Evolutionary conservation across 2,888 invertebrate genomes (phyloP).

Genomic region (Merodon equestris): DNA sequence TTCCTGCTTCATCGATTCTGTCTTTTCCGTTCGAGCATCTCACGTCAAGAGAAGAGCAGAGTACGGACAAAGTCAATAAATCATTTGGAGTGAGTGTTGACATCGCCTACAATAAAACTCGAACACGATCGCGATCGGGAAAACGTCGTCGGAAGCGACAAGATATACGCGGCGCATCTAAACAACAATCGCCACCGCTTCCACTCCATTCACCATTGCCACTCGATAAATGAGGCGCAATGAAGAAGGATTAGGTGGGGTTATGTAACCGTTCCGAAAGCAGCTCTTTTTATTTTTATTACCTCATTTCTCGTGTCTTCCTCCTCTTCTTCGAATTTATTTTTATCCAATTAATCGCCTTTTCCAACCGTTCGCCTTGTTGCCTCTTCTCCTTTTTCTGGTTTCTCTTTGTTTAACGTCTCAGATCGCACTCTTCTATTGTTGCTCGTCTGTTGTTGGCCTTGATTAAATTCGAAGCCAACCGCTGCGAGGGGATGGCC

Average conservation of each 20-base stretch:
- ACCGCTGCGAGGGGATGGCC: neutral
- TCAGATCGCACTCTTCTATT: too few species aligned
- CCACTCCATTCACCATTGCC: constrained; percentile 27
- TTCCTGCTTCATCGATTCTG: too few species aligned
- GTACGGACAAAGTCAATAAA: constrained; percentile 39
- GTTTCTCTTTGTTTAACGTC: too few species aligned
- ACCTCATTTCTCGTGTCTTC: constrained; percentile 48
- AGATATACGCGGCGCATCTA: too few species aligned
- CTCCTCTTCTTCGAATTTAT: constrained; percentile 24
- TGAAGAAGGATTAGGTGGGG: constrained; percentile 45
- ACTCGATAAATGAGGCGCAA: constrained; percentile 56
- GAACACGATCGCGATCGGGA: constrained; percentile 45
- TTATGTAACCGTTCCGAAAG: constrained; percentile 50
- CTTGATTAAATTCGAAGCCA: constrained; percentile 41
- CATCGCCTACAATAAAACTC: constrained; percentile 58
- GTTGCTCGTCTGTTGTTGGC: constrained; percentile 22
- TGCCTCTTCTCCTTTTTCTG: constrained; percentile 15
- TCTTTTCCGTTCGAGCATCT: too few species aligned
- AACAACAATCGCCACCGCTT: too few species aligned
- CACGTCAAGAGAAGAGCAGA: too few species aligned
- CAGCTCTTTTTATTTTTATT: constrained; percentile 54
- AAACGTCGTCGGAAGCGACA: too few species aligned
- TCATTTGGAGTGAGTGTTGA: constrained; percentile 49
- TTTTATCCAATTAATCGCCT: constrained; percentile 55
- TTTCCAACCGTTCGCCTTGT: constrained; percentile 33